These are phyloP conservation scores for Eptesicus fuscus DNA, from an alignment of 2,113 vertebrate genomes.

Conservation along the genomic window DNA sequence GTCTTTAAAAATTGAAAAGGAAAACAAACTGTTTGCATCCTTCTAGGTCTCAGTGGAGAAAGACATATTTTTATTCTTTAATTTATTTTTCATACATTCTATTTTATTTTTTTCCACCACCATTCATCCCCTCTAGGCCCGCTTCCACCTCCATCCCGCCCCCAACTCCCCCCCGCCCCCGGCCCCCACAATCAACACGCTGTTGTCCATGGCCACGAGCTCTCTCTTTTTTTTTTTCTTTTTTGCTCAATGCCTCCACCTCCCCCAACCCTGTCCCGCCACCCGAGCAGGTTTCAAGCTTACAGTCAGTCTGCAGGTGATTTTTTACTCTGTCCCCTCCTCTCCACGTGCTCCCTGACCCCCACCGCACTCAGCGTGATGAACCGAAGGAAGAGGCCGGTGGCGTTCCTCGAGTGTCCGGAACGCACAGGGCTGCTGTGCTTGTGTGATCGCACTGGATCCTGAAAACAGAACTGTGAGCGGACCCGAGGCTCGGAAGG, in stretches of 20 bases:
- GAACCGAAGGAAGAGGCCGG: neutral
- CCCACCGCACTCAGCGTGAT: neutral
- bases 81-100: no score
- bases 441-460: neutral
- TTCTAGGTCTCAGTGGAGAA: neutral
- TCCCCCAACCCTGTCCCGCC: no score
- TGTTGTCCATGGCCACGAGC: no score
- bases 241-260: no score
- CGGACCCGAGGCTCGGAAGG: neutral
- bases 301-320: neutral
- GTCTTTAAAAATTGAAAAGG: neutral
- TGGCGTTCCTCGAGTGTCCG: no score
- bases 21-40: neutral
- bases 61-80: neutral
- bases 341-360: no score
- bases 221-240: no score
- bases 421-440: neutral
- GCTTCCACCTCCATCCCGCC: no score
- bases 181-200: no score
- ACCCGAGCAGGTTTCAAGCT: neutral
- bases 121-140: no score
- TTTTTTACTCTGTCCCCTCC: neutral
- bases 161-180: no score
- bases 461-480: neutral
- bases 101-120: no score